Percentiles rank a stretch among this genome's conserved stretches.
These are phyloP conservation scores for Ahaetulla prasina DNA, from an alignment of 2,113 vertebrate species.

Conservation along the genomic window DNA sequence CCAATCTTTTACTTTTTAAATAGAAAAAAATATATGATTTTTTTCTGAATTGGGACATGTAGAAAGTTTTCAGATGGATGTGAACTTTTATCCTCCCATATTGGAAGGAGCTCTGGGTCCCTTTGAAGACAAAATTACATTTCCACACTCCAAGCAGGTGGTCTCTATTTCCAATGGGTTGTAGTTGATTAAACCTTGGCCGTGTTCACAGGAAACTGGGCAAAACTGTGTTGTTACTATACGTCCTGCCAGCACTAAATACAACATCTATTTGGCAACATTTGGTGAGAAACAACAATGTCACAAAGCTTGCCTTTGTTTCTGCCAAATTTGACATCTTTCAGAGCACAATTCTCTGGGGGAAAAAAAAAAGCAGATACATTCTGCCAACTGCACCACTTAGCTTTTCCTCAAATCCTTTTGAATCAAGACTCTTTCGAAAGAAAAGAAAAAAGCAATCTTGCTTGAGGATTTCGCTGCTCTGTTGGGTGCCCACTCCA, in stretches of 20 bases:
- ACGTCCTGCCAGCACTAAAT: conserved; percentile 39
- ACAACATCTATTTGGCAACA: conserved; percentile 46
- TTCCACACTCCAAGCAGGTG: neutral
- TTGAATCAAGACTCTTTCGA: conserved; percentile 72
- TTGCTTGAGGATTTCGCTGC: conserved; percentile 74
- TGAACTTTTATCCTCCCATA: neutral
- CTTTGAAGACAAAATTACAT: neutral
- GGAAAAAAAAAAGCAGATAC: conserved; percentile 51
- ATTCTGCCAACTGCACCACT: conserved; percentile 73
- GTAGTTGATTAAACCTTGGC: neutral
- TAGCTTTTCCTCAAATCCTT: conserved; percentile 73
- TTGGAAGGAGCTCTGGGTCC: neutral
- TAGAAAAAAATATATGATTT: neutral
- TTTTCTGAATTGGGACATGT: neutral
- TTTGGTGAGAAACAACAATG: conserved; percentile 55
- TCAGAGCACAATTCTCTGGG: conserved; percentile 69
- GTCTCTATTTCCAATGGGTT: neutral
- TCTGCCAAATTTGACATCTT: conserved; percentile 76
- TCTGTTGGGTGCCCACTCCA: conserved; percentile 72
- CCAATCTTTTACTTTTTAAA: neutral
- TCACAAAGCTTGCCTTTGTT: conserved; percentile 66
- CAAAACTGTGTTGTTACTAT: neutral
- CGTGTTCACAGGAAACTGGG: conserved; percentile 18
- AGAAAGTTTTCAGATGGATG: neutral
- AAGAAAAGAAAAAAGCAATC: conserved; percentile 66